Evolutionary conservation across 1,140 invertebrate species (phyloP), one percentile per base, ranked within the genome.

Genomic region (Brachionus paranguensis): DNA sequence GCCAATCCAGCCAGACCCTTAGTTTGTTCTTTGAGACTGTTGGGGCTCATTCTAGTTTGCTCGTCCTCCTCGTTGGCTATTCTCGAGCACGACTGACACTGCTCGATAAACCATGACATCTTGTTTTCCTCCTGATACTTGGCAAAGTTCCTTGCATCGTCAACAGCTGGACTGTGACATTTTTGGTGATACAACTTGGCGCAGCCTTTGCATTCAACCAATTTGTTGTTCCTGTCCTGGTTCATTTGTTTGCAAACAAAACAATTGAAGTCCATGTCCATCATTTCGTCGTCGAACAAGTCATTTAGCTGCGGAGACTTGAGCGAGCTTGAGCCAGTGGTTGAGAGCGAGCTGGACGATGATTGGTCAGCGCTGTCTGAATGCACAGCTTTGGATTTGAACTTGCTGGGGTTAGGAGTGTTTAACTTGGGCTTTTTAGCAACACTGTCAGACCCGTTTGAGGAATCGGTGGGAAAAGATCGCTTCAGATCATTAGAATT

Each of bases 161-260:
- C 72, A n/a, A 76, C 27, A 0, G 8, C 14, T 6, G 72, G 72
- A 3, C 14, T 27, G 27, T 76, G 72, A 76, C 72, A 76, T 33
- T 50, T 50, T 29, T 76, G 72, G 50, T 76, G 72, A 50, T 50
- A 76, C n/a, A 76, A 50, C 14, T 76, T 76, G 6, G 72, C 3
- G 27, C 72, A 76, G 11, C 27, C 12, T 27, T 76, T 50, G 27
- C 72, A 76, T 29, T 76, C 72, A 14, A 76, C 27, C 10, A 76
- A 12, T 76, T 76, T 76, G n/a, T 76, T 76, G 14, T 76, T 50
- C n/a, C 27, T 47, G 7, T 76, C 72, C 50, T 76, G 72, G 24
- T 76, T 27, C 10, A 76, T 27, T 76, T 76, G 7, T 50, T 76
- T 76, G 20, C 72, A 76, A 12, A 76, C 20, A 29, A 76, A 76